These are phyloP conservation scores for Nebria ingens DNA, from an alignment of 1,140 invertebrate genomes.

Conservation along the genomic window DNA sequence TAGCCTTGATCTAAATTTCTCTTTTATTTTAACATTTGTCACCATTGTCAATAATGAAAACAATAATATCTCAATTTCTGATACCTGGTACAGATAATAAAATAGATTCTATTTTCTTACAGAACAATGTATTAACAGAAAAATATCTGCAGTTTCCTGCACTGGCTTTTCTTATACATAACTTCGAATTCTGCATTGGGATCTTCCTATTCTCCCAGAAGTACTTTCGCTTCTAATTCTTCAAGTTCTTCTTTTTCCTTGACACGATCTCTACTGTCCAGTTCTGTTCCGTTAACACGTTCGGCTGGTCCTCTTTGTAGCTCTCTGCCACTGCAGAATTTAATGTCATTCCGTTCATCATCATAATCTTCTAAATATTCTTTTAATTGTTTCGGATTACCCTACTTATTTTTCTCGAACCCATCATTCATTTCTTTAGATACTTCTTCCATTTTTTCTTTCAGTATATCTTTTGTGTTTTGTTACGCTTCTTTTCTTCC, in stretches of 20 bases:
- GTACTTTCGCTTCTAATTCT: slow-evolving; percentile 73
- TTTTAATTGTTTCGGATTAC: slow-evolving; percentile 89
- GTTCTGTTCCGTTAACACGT: slow-evolving; percentile 83
- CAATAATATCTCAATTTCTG: too few species aligned
- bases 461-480: slow-evolving; percentile 48
- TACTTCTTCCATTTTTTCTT: slow-evolving; percentile 85
- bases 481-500: slow-evolving; percentile 37
- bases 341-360: slow-evolving; percentile 91
- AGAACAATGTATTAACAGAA: too few species aligned
- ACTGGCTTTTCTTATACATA: too few species aligned
- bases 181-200: slow-evolving; percentile 72
- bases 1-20: too few species aligned
- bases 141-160: too few species aligned
- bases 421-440: slow-evolving; percentile 79
- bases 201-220: slow-evolving; percentile 68
- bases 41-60: too few species aligned
- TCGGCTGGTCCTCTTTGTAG: slow-evolving; percentile 79
- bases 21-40: too few species aligned
- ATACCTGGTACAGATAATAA: too few species aligned
- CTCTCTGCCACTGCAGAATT: slow-evolving; percentile 91
- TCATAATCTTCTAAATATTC: slow-evolving; percentile 99
- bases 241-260: slow-evolving; percentile 89
- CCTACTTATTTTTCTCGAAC: slow-evolving; percentile 87
- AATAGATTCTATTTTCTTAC: too few species aligned
- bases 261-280: slow-evolving; percentile 78